A percentile compares a stretch with the other conserved stretches of the same genome.
Evolutionary conservation across 2,113 vertebrate species (phyloP).

Genomic region (Heterotis niloticus): DNA sequence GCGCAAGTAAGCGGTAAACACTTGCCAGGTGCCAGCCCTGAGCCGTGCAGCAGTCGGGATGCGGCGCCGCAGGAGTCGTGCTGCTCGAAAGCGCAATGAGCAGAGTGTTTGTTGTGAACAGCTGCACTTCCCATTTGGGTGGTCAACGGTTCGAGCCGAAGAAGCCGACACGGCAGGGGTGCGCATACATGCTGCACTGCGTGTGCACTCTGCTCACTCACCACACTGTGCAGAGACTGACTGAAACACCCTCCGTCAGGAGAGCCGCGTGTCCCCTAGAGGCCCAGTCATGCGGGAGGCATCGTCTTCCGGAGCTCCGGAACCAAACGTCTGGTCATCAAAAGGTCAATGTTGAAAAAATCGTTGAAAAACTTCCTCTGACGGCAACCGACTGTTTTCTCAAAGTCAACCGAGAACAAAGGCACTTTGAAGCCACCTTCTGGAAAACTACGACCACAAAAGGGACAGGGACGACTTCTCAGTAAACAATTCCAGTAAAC

Average conservation of each 20-base stretch:
- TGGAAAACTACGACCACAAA: background rate
- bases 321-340: background rate
- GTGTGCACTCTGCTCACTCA: no score
- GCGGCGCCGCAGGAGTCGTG: no score
- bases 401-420: background rate
- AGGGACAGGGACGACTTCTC: background rate
- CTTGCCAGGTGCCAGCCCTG: no score
- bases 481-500: conserved; percentile 9
- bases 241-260: no score
- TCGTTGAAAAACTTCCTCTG: background rate
- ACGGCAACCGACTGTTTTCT: conserved; percentile 1
- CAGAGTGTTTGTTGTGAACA: background rate
- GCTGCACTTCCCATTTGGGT: background rate
- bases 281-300: background rate
- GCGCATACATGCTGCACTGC: no score
- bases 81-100: background rate
- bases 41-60: no score
- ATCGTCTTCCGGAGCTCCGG: background rate
- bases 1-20: no score
- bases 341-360: background rate
- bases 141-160: no score
- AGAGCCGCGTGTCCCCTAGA: background rate
- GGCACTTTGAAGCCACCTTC: background rate
- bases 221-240: no score
- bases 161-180: no score